These are phyloP conservation scores for Benitochromis conjunctus DNA, from an alignment of 2,113 vertebrate species.

Conservation along the genomic window DNA sequence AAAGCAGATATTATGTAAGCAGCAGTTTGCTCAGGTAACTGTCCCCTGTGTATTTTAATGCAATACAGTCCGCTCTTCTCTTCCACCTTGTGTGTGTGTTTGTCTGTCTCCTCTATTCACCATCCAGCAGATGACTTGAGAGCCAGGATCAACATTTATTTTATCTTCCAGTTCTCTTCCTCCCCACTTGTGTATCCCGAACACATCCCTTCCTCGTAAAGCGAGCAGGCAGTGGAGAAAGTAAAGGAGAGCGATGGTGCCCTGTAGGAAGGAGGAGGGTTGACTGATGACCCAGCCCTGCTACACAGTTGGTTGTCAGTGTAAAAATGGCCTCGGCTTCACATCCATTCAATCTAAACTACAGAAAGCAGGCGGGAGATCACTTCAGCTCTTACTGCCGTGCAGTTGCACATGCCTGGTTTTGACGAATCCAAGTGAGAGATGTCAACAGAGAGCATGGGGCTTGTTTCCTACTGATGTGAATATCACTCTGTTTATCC, in stretches of 20 bases:
- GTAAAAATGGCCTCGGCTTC: slow-evolving; percentile 44
- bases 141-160: slow-evolving; percentile 26
- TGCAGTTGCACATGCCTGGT: slow-evolving; percentile 21
- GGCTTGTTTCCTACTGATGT: neutral
- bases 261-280: slow-evolving; percentile 40
- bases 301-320: slow-evolving; percentile 42
- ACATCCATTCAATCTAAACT: slow-evolving; percentile 50
- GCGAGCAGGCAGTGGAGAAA: slow-evolving; percentile 14
- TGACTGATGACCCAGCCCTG: slow-evolving; percentile 54
- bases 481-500: neutral
- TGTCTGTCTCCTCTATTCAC: neutral
- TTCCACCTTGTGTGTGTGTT: neutral
- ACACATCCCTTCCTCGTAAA: slow-evolving; percentile 28
- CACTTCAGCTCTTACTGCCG: neutral
- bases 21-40: neutral
- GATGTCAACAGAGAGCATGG: neutral
- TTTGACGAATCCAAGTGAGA: slow-evolving; percentile 11
- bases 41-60: neutral
- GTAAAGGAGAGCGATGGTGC: slow-evolving; percentile 39
- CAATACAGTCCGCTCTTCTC: neutral
- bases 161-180: neutral
- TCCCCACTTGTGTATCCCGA: slow-evolving; percentile 11
- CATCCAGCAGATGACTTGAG: slow-evolving; percentile 1
- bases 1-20: neutral
- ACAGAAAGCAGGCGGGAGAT: neutral